Evolutionary conservation across 2,113 vertebrate genomes (phyloP).

Genomic region (Psittacula cyanocephala): DNA sequence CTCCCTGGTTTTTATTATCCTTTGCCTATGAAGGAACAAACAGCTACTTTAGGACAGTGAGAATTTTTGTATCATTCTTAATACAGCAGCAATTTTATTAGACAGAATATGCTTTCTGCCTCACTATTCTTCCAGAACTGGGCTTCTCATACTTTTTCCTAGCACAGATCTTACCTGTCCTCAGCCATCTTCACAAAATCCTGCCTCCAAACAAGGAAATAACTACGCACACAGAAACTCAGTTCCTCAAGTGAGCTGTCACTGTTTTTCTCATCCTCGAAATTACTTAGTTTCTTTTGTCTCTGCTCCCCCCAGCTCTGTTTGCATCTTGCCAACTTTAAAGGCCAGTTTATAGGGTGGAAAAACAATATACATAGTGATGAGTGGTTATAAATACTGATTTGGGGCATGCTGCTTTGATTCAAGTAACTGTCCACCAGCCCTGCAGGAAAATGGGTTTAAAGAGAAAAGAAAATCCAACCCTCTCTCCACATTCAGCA

Average conservation of each 20-base stretch:
- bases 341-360: background rate
- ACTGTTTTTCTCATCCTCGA: background rate
- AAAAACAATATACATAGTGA: background rate
- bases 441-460: background rate
- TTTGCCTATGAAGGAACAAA: background rate
- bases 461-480: constrained; percentile 1
- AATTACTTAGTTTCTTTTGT: background rate
- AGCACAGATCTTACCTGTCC: background rate
- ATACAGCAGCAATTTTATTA: background rate
- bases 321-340: background rate
- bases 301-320: background rate
- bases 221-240: background rate
- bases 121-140: background rate
- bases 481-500: background rate
- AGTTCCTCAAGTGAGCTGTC: background rate
- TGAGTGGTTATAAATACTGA: background rate
- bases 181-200: background rate
- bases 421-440: background rate
- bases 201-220: background rate
- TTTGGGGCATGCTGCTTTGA: background rate
- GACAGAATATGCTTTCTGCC: background rate
- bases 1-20: background rate
- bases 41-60: background rate
- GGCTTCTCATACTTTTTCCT: background rate
- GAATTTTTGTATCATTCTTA: background rate